These are phyloP conservation scores for Ectemnius cavifrons DNA, from an alignment of 2,888 invertebrate genomes.

Conservation along the genomic window DNA sequence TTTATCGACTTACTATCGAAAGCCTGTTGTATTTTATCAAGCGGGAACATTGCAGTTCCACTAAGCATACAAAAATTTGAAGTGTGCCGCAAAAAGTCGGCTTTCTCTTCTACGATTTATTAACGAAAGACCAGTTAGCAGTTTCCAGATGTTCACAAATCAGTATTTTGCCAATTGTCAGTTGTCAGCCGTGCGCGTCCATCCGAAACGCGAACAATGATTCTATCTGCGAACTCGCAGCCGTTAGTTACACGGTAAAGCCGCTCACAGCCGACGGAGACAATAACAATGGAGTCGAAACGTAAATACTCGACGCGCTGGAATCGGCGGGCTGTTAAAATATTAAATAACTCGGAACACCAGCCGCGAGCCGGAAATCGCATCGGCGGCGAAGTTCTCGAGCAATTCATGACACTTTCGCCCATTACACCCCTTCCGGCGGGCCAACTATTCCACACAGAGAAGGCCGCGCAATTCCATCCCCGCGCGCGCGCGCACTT, in stretches of 20 bases:
- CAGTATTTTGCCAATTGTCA: no score
- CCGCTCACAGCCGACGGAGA: constrained; percentile 2
- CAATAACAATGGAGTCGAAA: background rate
- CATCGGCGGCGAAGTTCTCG: background rate
- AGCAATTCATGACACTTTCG: constrained; percentile 9
- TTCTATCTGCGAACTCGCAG: background rate
- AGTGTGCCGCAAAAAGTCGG: no score
- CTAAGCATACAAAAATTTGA: no score
- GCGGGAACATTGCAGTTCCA: no score
- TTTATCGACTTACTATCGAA: no score
- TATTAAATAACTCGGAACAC: constrained; percentile 19
- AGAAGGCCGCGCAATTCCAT: background rate
- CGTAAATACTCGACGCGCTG: constrained; percentile 9
- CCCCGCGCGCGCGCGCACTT: background rate
- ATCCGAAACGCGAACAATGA: constrained; percentile 1
- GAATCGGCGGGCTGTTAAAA: background rate
- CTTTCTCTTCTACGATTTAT: no score
- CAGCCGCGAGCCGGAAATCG: background rate
- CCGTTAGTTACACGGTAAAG: background rate
- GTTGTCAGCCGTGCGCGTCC: no score
- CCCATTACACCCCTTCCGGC: background rate
- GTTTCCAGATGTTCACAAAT: no score
- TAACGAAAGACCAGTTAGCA: no score
- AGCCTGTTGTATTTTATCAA: no score
- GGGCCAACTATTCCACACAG: background rate